Evolutionary conservation across 2,113 vertebrate genomes (phyloP).

Genomic region (Nothocercus nigrocapillus): DNA sequence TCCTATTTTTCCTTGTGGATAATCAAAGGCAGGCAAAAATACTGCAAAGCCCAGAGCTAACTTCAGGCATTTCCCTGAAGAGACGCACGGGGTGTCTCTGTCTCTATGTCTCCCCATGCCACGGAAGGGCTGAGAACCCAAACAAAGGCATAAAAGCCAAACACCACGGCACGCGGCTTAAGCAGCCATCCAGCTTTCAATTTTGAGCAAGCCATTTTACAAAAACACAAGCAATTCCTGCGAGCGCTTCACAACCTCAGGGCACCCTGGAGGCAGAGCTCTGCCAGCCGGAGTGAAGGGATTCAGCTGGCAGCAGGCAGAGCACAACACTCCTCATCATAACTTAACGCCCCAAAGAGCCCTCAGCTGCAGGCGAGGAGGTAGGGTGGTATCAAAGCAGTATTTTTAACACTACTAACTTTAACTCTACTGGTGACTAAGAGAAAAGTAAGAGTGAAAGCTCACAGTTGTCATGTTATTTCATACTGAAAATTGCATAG

Average conservation of each 20-base stretch:
- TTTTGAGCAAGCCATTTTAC: not conserved
- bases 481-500: not conserved
- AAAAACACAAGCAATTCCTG: not conserved
- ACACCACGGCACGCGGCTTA: not conserved
- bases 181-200: not conserved
- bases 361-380: not conserved
- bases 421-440: not conserved
- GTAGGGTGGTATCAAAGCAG: not conserved
- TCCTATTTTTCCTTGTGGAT: not conserved
- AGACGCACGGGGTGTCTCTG: rapidly evolving
- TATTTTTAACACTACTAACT: not conserved
- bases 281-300: not conserved
- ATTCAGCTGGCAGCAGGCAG: not conserved
- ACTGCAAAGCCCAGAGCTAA: not conserved
- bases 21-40: not conserved
- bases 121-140: not conserved
- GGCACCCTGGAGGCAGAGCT: not conserved
- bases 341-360: not conserved
- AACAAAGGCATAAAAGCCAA: not conserved
- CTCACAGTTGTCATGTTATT: not conserved
- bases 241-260: not conserved
- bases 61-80: not conserved
- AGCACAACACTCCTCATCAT: not conserved
- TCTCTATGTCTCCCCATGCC: not conserved
- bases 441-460: not conserved